Percentiles rank a stretch among this genome's conserved stretches.
Conservation (phyloP, 2,888 invertebrate genomes). For the Oithona nana region DNA sequence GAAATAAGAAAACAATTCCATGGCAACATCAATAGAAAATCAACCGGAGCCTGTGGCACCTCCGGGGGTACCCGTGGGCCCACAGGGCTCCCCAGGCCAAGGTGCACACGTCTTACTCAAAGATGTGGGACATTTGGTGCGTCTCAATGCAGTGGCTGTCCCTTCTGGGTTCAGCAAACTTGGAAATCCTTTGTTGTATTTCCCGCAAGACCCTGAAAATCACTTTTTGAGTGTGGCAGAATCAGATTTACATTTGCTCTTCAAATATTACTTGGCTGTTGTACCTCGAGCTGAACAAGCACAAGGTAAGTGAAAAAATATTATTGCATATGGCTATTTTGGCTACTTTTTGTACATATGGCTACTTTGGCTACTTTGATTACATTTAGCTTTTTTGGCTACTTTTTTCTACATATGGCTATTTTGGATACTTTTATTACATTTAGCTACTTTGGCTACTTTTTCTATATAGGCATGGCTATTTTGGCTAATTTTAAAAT, state of each 20-base stretch:
- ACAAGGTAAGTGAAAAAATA: too few relatives aligned
- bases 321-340: too few relatives aligned
- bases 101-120: not conserved
- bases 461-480: too few relatives aligned
- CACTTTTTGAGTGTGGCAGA: not conserved
- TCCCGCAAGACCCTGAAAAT: not conserved
- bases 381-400: too few relatives aligned
- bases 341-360: too few relatives aligned
- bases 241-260: slow-evolving; percentile 8
- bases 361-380: too few relatives aligned
- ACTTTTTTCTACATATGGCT: too few relatives aligned
- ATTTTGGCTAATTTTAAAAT: too few relatives aligned
- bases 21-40: too few relatives aligned
- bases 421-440: too few relatives aligned
- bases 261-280: slow-evolving; percentile 9
- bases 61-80: not conserved
- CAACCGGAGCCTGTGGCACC: not conserved
- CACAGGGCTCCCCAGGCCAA: not conserved
- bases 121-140: slow-evolving; percentile 4
- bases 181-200: slow-evolving; percentile 5
- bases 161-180: slow-evolving; percentile 10
- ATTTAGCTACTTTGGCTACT: too few relatives aligned
- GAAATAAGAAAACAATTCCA: too few relatives aligned
- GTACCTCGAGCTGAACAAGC: slow-evolving; percentile 13
- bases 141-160: not conserved